Evolutionary conservation across 2,113 vertebrate genomes (phyloP), one percentile per base, ranked within the genome.

Genomic region (Rhea americana): DNA sequence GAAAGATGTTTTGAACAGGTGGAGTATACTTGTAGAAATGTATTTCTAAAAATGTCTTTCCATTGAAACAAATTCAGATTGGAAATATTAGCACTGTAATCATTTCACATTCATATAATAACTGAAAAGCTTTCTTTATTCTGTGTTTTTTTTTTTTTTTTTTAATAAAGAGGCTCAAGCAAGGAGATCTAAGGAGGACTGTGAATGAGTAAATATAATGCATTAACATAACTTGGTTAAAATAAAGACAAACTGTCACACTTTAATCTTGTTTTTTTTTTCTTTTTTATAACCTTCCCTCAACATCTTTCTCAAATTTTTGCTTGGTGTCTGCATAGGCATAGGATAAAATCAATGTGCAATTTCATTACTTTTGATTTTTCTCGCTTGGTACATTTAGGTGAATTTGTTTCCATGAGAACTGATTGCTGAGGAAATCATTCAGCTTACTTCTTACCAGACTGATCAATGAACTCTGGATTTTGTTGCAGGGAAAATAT

Each of bases 341-440:
- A 68, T 70, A 82, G 86, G 91, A 48, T 48, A 66, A 88, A 93
- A 87, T 93, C 93, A 89, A 85, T 93, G 22, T 41, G 13, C 10
- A 89, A 85, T 80, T 73, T 8, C 53, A 92, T 95, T 94, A 85
- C 45, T 89, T 89, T 92, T 85, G 87, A 93, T 92, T 96, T 95
- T 94, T 89, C 67, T 83, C 62, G 45, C 11, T 59, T 77, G 53
- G 24, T 70, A 37, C 62, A 22, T 87, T 89, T 85, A 93, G 63
- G 26, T 76, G 71, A 92, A 87, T 91, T 89, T 94, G 86, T 96
- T 95, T 96, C 94, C 89, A 92, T 93, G 93, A 95, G 92, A 96
- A 94, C 89, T 82, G 63, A 91, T 92, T 77, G 62, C 78, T 58
- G 30, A 92, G 71, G 77, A 87, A 87, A 82, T 89, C 26, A 82